phyloP scores from a whole-genome alignment of 2,113 vertebrate genomes.

The Leptobrachium ailaonicum region DNA sequence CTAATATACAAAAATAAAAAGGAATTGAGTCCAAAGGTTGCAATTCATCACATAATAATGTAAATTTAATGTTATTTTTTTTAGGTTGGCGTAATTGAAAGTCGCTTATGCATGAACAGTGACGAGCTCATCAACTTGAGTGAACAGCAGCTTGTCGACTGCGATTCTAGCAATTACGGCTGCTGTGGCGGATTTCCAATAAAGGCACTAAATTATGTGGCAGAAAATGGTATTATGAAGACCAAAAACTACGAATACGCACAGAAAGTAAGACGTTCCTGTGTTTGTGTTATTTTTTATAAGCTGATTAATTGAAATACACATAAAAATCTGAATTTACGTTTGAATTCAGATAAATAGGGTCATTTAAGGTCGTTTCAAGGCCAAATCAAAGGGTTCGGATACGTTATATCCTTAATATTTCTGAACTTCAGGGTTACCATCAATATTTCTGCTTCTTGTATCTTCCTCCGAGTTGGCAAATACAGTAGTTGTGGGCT shows the following conservation, averaged over 20 bases:
- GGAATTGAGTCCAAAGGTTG: too few relatives aligned
- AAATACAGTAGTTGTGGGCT: not conserved
- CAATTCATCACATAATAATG: not conserved
- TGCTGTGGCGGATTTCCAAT: slow-evolving; percentile 35
- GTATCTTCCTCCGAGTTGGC: too few relatives aligned
- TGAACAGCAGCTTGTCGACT: slow-evolving; percentile 39
- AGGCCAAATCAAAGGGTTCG: too few relatives aligned
- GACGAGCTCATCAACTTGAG: slow-evolving; percentile 10
- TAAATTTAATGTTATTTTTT: not conserved
- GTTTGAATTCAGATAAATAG: too few relatives aligned
- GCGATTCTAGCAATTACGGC: not conserved
- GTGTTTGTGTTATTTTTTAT: too few relatives aligned
- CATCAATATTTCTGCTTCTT: too few relatives aligned
- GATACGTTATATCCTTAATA: too few relatives aligned
- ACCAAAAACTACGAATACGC: slow-evolving; percentile 26
- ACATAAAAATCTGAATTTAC: too few relatives aligned
- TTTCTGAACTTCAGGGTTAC: too few relatives aligned
- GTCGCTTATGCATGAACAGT: slow-evolving; percentile 12
- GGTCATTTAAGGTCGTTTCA: too few relatives aligned
- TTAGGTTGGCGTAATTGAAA: slow-evolving; percentile 36
- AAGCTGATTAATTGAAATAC: too few relatives aligned
- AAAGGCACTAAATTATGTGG: not conserved
- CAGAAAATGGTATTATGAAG: slow-evolving; percentile 3
- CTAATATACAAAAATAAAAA: too few relatives aligned
- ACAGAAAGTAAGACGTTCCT: slow-evolving; percentile 1